Conservation (phyloP, 2,888 invertebrate species). For the Teleiodes luculella region DNA sequence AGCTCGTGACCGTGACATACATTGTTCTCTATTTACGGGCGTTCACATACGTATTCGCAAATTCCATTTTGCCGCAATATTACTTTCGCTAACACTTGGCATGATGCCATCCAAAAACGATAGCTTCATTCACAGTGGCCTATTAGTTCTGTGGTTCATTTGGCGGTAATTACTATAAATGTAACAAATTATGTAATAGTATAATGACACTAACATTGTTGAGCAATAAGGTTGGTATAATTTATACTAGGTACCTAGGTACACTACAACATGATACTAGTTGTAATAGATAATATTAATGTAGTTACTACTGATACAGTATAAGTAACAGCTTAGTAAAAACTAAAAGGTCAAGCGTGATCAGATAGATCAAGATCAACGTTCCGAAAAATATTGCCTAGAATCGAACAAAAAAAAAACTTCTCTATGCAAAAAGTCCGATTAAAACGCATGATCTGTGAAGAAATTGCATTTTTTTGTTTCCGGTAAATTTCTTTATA, state of each 20-base stretch:
- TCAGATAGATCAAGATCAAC: no score
- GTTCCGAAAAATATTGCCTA: no score
- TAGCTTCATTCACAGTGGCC: slow-evolving; percentile 45
- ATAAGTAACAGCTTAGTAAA: no score
- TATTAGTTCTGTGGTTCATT: slow-evolving; percentile 4
- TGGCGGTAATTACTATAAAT: slow-evolving; percentile 9
- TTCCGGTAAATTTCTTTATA: no score
- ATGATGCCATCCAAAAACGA: slow-evolving; percentile 43
- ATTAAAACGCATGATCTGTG: no score
- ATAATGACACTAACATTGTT: background rate
- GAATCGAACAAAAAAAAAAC: no score
- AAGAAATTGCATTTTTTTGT: no score
- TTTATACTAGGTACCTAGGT: background rate
- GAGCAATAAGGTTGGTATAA: background rate
- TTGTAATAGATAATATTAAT: no score
- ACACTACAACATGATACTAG: no score
- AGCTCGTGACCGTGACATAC: slow-evolving; percentile 57
- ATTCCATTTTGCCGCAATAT: slow-evolving; percentile 46
- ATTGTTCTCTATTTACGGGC: slow-evolving; percentile 39
- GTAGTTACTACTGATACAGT: no score
- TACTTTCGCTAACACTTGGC: slow-evolving; percentile 56
- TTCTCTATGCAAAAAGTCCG: no score
- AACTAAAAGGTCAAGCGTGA: no score
- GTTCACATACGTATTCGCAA: slow-evolving; percentile 29
- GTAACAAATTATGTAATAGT: slow-evolving; percentile 3